Base-by-base conservation (phyloP, 2,113 vertebrate species). In the Tricholaema leucomelas region DNA sequence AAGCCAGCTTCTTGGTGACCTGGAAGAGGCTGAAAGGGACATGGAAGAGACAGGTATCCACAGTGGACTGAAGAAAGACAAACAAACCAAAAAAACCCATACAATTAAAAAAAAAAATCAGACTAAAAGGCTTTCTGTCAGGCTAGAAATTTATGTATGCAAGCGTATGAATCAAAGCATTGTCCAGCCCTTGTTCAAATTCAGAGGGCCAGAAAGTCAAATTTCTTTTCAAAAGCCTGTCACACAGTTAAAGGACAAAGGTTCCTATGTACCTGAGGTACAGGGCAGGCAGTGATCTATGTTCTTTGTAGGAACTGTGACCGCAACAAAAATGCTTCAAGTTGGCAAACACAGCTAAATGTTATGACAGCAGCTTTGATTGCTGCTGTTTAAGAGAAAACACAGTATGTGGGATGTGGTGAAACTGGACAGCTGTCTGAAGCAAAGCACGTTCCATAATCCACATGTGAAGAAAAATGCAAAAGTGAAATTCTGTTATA, bases 191-290 rank as follows among this genome's bases (percentile, higher is more conserved):
- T 90, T 92, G 76, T 69, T 91, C 56, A 54, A 81, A 90, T 72
- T 80, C 90, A 95, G 44, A 48, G 73, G 79, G 64, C 65, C 76
- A 83, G 87, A 88, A 95, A 95, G 65, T 60, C 76, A 87, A 85
- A 87, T 35, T 4, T 15, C 48, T 94, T 96, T 92, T 92, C 86
- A 91, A 92, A 95, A 46, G 40, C 31, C 73, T 69, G 80, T 83
- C 91, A 91, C 44, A 30, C 46, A 88, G 90, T 63, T 75, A 81
- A 96, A 94, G 92, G 89, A 91, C 87, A 91, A 93, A 95, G 67
- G 64, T 66, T 69, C 75, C 76, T 59, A 18, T 38, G 46, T 35
- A 66, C 24, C 23, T 64, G 77, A 93, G 65, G 79, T 56, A 91
- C 46, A 40, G 71, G 48, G 46, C 72, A 87, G 54, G 60, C 89